These are phyloP conservation scores for Serinus canaria DNA, from an alignment of 2,113 vertebrate species.

Conservation along the genomic window DNA sequence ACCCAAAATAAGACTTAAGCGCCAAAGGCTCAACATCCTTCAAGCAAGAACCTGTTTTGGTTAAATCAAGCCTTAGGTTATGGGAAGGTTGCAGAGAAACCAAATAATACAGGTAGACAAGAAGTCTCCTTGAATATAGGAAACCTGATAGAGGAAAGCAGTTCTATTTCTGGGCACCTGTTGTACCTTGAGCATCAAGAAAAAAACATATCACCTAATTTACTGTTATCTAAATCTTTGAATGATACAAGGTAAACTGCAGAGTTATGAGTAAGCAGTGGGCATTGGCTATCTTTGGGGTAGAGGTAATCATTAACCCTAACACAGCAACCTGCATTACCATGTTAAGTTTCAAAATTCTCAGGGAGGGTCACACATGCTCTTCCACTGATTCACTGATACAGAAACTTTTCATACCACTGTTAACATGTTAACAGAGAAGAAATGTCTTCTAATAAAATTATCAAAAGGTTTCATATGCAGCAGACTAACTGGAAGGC, in stretches of 20 bases:
- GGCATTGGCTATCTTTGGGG: not conserved
- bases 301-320: not conserved
- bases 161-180: not conserved
- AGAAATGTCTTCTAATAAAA: not conserved
- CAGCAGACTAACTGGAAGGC: not conserved
- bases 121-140: not conserved
- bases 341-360: not conserved
- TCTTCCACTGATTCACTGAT: not conserved
- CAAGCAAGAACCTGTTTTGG: not conserved
- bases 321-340: not conserved
- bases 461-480: not conserved
- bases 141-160: not conserved
- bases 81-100: not conserved
- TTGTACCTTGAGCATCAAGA: not conserved
- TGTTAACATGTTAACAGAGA: not conserved
- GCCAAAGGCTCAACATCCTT: not conserved
- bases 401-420: not conserved
- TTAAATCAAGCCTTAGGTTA: not conserved
- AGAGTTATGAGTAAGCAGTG: not conserved
- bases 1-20: not conserved
- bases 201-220: not conserved
- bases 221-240: not conserved
- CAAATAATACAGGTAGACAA: not conserved
- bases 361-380: not conserved
- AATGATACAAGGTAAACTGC: not conserved